A percentile compares a stretch with the other conserved stretches of the same genome.
These are phyloP conservation scores for Drosophila rhopaloa DNA, from an alignment of 1,140 invertebrate species.

Conservation along the genomic window DNA sequence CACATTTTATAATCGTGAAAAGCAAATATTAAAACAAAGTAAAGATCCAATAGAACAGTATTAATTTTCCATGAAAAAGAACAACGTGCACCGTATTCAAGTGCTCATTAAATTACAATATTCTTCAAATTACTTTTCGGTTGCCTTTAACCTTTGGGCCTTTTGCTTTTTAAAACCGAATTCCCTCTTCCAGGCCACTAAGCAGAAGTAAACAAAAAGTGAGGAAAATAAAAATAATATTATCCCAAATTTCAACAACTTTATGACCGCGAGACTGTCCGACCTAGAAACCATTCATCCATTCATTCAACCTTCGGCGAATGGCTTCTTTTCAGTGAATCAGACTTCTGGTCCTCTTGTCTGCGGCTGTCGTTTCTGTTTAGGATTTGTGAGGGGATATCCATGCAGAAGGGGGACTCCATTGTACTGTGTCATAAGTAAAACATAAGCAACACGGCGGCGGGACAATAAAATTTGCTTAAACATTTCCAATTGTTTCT, in stretches of 20 bases:
- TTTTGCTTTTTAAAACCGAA: constrained; percentile 23
- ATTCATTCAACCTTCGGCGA: background rate
- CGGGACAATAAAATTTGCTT: constrained; percentile 69
- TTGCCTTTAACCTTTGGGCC: constrained; percentile 29
- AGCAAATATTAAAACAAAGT: background rate
- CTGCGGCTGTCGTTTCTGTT: constrained; percentile 30
- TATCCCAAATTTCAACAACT: constrained; percentile 45
- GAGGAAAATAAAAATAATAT: constrained; percentile 46
- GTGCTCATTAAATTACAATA: constrained; percentile 46
- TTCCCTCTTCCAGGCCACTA: constrained; percentile 38
- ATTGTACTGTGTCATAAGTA: constrained; percentile 28
- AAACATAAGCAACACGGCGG: constrained; percentile 48
- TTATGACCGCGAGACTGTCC: constrained; percentile 45
- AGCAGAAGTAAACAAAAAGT: constrained; percentile 38
- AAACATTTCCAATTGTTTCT: constrained; percentile 75
- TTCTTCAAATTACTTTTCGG: constrained; percentile 30
- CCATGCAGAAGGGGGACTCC: too few relatives aligned
- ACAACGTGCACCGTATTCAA: constrained; percentile 15
- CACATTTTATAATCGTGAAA: background rate
- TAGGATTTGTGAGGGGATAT: constrained; percentile 6
- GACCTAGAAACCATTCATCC: constrained; percentile 32
- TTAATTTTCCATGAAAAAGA: constrained; percentile 1
- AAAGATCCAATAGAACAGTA: background rate
- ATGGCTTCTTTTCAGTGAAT: constrained; percentile 11
- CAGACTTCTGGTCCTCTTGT: background rate